These are phyloP conservation scores for Papilio dardanus DNA, from an alignment of 1,140 invertebrate species.

Conservation along the genomic window DNA sequence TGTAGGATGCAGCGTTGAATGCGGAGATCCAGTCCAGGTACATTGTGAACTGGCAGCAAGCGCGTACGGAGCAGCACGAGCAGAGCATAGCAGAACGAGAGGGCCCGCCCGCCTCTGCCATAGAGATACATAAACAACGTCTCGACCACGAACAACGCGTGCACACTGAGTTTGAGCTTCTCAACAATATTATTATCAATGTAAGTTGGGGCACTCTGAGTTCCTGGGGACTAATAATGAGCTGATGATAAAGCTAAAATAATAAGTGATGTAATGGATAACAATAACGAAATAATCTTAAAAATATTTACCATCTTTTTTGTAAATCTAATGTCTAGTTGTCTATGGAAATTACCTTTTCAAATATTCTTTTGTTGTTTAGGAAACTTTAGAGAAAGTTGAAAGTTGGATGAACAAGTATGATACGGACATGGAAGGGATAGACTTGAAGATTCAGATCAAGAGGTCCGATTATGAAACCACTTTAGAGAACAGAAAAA, in stretches of 20 bases:
- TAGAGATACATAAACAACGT: constrained; percentile 52
- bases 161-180: constrained; percentile 59
- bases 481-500: constrained; percentile 56
- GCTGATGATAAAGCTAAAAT: too few relatives aligned
- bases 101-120: constrained; percentile 27
- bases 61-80: constrained; percentile 57
- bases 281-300: too few relatives aligned
- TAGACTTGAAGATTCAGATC: constrained; percentile 72
- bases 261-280: neutral
- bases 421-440: constrained; percentile 70
- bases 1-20: constrained; percentile 55
- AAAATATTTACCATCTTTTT: too few relatives aligned
- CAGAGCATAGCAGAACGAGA: constrained; percentile 53
- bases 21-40: constrained; percentile 54
- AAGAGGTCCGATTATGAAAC: constrained; percentile 71
- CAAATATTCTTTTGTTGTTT: neutral
- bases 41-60: constrained; percentile 55
- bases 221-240: too few relatives aligned
- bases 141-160: constrained; percentile 59
- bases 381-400: constrained; percentile 70
- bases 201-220: too few relatives aligned
- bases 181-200: constrained; percentile 61
- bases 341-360: neutral
- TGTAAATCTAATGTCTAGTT: neutral
- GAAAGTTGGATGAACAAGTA: constrained; percentile 77